Evolutionary conservation across 2,888 invertebrate genomes (phyloP), one percentile per base, ranked within the genome.

Genomic region (Leptura quadrifasciata): DNA sequence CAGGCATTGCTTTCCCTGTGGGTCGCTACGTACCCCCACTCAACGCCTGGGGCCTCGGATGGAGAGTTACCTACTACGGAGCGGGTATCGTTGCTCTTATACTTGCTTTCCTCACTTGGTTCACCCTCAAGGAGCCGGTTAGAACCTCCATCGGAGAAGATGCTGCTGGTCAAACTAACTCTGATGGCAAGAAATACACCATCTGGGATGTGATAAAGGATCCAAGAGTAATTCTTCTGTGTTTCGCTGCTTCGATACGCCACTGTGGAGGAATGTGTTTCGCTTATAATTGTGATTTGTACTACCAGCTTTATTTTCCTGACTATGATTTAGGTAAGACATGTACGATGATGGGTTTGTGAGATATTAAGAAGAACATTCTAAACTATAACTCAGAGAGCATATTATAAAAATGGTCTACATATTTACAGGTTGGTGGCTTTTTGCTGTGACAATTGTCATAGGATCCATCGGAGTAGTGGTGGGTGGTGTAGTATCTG

Each of bases 231-330:
- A 90, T 96, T 39, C 91, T 96, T 87, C 90, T 97, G 71, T 95
- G 95, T 87, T 88, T 96, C 1, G 96, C 96, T n/a, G 96, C 96
- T 18, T 96, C 96, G 55, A 94, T 97, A 82, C 93, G 96, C 83
- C 96, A 97, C 90, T 95, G 95, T 82, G 96, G 95, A 82, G 97
- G 97, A 78, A 95, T 96, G 94, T 94, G 95, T 78, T 97, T 97
- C 89, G 96, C 96, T 0, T 97, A 97, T 91, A 97, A 97, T 88
- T 96, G 96, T 6, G 96, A 97, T 87, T 91, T 96, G 68, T 97
- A 96, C 90, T 97, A 96, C 89, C 93, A 95, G 78, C 94, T 93
- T 75, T 96, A 96, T 89, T 97, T 96, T 90, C 97, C 97, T 0
- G 96, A 96, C 84, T 95, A 95, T 83, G 96, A 96, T 90, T 92